Base-by-base conservation (phyloP, 2,797 vertebrate genomes). In the Acanthiza pusilla region DNA sequence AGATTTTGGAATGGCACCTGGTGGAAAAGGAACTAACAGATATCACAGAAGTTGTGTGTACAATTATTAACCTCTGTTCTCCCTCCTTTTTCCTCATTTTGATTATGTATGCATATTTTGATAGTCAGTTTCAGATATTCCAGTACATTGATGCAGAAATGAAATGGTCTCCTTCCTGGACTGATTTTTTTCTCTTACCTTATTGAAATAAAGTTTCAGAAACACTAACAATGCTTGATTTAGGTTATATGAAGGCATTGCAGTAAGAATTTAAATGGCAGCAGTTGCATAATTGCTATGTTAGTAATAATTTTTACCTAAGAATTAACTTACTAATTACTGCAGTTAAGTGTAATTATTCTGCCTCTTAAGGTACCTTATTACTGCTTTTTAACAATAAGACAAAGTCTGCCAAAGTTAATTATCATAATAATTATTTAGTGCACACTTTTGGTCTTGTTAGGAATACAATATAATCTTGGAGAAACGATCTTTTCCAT, bases 251-350 rank as follows among this genome's bases (percentile, higher is more conserved):
- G 42, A 89, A 94, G 72, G 19, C 79, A 53, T 72, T 92, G 67
- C 55, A 75, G 22, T 60, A 75, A 76, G 79, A 89, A 92, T 96
- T 97, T 89, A 93, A 96, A 97, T 94, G 95, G 95, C 79, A 91
- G 76, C 42, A 85, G 85, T 96, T 96, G 87, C 42, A 43, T 95
- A 96, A 96, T 96, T 96, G 55, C 86, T 77, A 16, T 93, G 86
- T 94, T 96, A 94, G 88, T 87, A 97, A 96, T 97, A 32, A 95
- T 88, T 96, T 97, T 97, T 94, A 71, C 93, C 55, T 94, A 91
- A 96, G 95, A 97, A 96, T 96, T 97, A 97, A 97, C 96, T 97
- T 97, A 97, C 96, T 98, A 98, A 98, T 98, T 97, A 97, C 63
- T 97, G 93, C 91, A 95, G 94, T 98, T 98, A 97, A 95, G 48